Evolutionary conservation across 2,888 invertebrate species (phyloP).

Genomic region (Heliconius sara): DNA sequence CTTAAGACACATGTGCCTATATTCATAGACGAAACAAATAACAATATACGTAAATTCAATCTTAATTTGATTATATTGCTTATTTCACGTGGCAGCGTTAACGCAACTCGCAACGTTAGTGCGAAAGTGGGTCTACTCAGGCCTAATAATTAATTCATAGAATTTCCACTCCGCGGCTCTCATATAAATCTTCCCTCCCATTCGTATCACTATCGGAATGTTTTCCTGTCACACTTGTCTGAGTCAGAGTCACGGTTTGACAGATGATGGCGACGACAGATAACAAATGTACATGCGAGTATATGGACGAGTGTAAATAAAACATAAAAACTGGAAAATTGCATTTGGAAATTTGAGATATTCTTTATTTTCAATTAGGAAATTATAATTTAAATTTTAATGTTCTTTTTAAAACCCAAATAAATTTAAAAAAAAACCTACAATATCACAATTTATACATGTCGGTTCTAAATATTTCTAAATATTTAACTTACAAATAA

Average conservation of each 20-base stretch:
- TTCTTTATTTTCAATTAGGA: neutral
- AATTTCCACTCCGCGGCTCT: conserved; percentile 33
- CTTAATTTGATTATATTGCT: conserved; percentile 38
- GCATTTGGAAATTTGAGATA: neutral
- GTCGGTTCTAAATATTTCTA: too few species aligned
- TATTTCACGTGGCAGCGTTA: conserved; percentile 21
- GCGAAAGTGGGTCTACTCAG: conserved; percentile 27
- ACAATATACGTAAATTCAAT: neutral
- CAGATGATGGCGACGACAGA: conserved; percentile 51
- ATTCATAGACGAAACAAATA: neutral
- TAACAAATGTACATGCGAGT: conserved; percentile 52
- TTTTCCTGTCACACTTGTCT: conserved; percentile 45
- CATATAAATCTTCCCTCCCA: conserved; percentile 41
- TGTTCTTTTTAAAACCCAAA: too few species aligned
- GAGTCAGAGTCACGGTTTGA: conserved; percentile 48
- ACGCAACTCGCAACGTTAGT: neutral
- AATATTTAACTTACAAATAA: neutral
- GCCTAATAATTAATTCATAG: conserved; percentile 46
- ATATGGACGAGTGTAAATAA: neutral
- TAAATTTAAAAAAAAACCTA: too few species aligned
- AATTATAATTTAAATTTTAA: too few species aligned
- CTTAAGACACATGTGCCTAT: too few species aligned
- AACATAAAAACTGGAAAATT: neutral
- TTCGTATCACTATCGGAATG: conserved; percentile 42
- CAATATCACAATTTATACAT: too few species aligned